Evolutionary conservation across 1,140 invertebrate genomes (phyloP).

Genomic region (Megathymus violae): DNA sequence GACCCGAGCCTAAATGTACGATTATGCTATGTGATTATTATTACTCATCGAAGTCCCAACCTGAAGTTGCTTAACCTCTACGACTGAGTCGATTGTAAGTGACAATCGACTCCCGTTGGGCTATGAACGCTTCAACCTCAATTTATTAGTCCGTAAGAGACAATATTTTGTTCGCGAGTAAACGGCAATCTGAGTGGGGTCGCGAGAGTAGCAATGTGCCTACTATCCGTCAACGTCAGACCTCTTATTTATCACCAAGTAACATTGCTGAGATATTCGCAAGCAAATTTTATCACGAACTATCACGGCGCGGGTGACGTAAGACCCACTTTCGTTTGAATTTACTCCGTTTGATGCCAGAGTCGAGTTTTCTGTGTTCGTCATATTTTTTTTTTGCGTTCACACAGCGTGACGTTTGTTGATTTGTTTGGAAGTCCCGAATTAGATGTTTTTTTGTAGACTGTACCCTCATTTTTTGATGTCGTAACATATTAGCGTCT

Average conservation of each 20-base stretch:
- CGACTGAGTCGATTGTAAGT: too few relatives aligned
- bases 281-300: slow-evolving; percentile 32
- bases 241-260: slow-evolving; percentile 56
- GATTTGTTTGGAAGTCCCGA: slow-evolving; percentile 29
- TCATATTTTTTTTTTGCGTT: slow-evolving; percentile 35
- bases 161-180: slow-evolving; percentile 53
- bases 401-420: slow-evolving; percentile 23
- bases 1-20: too few relatives aligned
- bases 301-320: slow-evolving; percentile 8
- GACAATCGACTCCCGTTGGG: slow-evolving; percentile 11
- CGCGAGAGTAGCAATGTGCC: slow-evolving; percentile 41
- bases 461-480: slow-evolving; percentile 17
- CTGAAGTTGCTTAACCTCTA: too few relatives aligned
- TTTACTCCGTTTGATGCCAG: slow-evolving; percentile 5
- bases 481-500: not conserved
- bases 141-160: slow-evolving; percentile 51
- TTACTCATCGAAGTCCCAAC: too few relatives aligned
- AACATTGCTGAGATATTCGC: slow-evolving; percentile 27
- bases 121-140: slow-evolving; percentile 20
- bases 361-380: slow-evolving; percentile 20
- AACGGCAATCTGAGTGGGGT: slow-evolving; percentile 48
- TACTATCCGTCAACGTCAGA: slow-evolving; percentile 54
- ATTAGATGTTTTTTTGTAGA: slow-evolving; percentile 25
- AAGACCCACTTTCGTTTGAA: slow-evolving; percentile 25
- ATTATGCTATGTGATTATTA: too few relatives aligned